phyloP scores from a whole-genome alignment of 2,113 vertebrate genomes.

The Lathamus discolor region DNA sequence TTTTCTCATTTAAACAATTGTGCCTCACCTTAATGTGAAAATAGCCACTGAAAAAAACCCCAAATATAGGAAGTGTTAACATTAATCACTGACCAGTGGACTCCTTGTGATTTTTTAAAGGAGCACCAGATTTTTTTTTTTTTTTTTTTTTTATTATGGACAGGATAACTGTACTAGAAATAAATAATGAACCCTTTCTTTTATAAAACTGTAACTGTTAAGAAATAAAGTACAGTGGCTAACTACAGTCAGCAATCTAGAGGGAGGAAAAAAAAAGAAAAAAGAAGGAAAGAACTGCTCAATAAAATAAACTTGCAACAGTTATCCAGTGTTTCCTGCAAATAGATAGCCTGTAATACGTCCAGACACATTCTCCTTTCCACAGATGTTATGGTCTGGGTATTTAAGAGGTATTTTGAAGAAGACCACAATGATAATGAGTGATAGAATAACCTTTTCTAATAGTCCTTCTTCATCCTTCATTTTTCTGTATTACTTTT shows the following conservation, averaged over 20 bases:
- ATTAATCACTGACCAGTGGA: background rate
- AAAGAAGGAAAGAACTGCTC: background rate
- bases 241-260: background rate
- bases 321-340: background rate
- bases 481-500: background rate
- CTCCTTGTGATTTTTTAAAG: background rate
- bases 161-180: background rate
- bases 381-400: background rate
- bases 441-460: background rate
- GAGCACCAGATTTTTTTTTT: background rate
- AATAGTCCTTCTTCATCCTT: background rate
- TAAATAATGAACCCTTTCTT: background rate
- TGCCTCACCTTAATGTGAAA: constrained; percentile 48
- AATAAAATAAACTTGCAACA: background rate
- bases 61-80: background rate
- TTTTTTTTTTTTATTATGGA: background rate
- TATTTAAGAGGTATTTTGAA: background rate
- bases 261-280: background rate
- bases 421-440: background rate
- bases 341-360: background rate
- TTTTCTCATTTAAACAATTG: constrained; percentile 52
- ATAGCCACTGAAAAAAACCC: background rate
- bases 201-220: background rate
- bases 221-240: background rate
- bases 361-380: background rate